Evolutionary conservation across 2,888 invertebrate species (phyloP).

Genomic region (Hymenopus coronatus): DNA sequence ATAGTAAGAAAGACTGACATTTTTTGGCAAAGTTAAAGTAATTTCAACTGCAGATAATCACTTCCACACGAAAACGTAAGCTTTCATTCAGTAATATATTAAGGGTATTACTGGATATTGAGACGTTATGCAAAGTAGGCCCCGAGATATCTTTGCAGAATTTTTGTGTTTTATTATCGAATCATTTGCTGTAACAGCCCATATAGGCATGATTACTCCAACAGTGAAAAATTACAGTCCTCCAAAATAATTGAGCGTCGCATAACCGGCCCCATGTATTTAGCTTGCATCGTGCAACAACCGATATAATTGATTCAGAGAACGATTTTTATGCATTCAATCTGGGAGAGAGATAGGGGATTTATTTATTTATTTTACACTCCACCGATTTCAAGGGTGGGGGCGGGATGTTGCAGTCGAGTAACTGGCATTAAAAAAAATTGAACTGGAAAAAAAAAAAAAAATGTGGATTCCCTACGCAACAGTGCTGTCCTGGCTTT

Average conservation of each 20-base stretch:
- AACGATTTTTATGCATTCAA: neutral
- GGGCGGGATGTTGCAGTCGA: neutral
- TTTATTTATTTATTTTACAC: neutral
- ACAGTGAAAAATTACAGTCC: neutral
- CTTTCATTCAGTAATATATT: no score
- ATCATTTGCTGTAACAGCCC: neutral
- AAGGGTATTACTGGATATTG: no score
- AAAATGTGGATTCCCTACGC: neutral
- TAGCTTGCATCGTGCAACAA: neutral
- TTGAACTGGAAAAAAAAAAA: neutral
- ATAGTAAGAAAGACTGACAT: no score
- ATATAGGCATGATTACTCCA: neutral
- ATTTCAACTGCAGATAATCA: no score
- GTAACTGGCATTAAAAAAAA: neutral
- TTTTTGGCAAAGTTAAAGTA: no score
- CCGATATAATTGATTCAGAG: neutral
- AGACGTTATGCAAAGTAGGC: neutral
- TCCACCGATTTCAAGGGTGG: neutral
- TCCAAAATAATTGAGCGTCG: neutral
- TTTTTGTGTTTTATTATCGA: neutral
- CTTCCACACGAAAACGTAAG: no score
- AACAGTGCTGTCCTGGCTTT: neutral
- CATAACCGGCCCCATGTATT: neutral
- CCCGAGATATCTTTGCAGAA: neutral
- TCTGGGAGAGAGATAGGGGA: neutral